Conservation (phyloP, 2,888 invertebrate genomes). For the Calliphora vomitoria region DNA sequence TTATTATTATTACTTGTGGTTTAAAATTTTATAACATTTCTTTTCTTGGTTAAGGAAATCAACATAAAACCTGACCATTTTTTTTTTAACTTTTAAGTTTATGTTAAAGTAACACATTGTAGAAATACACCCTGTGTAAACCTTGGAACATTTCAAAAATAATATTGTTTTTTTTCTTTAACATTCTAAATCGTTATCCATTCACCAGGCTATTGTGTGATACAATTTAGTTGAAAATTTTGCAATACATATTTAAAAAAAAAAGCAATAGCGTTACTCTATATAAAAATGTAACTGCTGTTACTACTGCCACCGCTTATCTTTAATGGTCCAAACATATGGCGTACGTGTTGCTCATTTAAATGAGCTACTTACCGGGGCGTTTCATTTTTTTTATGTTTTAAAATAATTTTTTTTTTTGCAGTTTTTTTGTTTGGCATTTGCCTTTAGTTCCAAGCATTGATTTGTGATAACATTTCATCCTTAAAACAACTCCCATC, state of each 20-base stretch:
- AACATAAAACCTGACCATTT: too few species aligned
- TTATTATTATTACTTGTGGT: too few species aligned
- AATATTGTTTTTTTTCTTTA: background rate
- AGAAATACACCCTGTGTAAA: background rate
- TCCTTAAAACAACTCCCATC: conserved; percentile 8
- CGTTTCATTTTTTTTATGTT: conserved; percentile 44
- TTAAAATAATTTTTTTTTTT: conserved; percentile 38
- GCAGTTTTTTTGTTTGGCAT: conserved; percentile 28
- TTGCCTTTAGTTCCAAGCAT: conserved; percentile 44
- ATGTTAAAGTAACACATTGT: too few species aligned
- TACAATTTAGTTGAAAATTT: conserved; percentile 21
- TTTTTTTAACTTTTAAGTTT: too few species aligned
- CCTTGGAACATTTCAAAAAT: background rate
- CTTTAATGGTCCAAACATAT: conserved; percentile 75
- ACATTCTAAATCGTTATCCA: conserved; percentile 17
- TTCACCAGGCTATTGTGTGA: conserved; percentile 11
- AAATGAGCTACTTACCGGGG: conserved; percentile 75
- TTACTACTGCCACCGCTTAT: conserved; percentile 65
- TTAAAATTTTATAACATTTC: too few species aligned
- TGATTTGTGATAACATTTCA: conserved; percentile 70
- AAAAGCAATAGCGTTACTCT: background rate
- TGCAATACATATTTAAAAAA: conserved; percentile 19
- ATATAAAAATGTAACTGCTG: conserved; percentile 21
- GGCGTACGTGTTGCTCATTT: conserved; percentile 76
- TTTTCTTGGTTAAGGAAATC: too few species aligned